These are phyloP conservation scores for Cotesia glomerata DNA, from an alignment of 1,140 invertebrate genomes.

Conservation along the genomic window DNA sequence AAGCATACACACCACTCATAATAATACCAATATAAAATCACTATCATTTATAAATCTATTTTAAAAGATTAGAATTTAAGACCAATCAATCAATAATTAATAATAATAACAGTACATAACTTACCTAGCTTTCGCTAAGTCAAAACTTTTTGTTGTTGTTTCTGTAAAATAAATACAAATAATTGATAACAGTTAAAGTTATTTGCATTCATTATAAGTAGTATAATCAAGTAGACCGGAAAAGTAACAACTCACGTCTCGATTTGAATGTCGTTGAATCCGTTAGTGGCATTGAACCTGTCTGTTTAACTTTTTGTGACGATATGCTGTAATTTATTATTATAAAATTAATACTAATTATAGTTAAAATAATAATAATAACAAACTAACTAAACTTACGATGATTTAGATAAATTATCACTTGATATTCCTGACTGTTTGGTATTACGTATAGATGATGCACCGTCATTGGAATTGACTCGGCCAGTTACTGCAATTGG, in stretches of 20 bases:
- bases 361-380: not conserved
- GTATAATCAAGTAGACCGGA: not conserved
- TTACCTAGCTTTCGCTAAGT: conserved; percentile 51
- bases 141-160: conserved; percentile 33
- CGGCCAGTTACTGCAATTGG: conserved; percentile 17
- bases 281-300: conserved; percentile 15
- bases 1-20: conserved; percentile 39
- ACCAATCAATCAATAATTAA: too few species aligned
- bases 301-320: conserved; percentile 12
- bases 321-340: not conserved
- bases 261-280: conserved; percentile 7
- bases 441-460: not conserved
- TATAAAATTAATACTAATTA: too few species aligned
- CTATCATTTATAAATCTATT: too few species aligned
- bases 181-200: not conserved
- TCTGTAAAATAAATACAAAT: conserved; percentile 39
- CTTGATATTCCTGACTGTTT: conserved; percentile 10
- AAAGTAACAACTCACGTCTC: conserved; percentile 39
- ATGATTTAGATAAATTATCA: conserved; percentile 17
- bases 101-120: not conserved
- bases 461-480: not conserved
- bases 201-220: not conserved
- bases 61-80: too few species aligned
- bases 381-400: conserved; percentile 23
- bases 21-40: too few species aligned